Percentiles rank a stretch among this genome's conserved stretches.
phyloP scores from a whole-genome alignment of 2,113 vertebrate genomes.

The Channa argus region DNA sequence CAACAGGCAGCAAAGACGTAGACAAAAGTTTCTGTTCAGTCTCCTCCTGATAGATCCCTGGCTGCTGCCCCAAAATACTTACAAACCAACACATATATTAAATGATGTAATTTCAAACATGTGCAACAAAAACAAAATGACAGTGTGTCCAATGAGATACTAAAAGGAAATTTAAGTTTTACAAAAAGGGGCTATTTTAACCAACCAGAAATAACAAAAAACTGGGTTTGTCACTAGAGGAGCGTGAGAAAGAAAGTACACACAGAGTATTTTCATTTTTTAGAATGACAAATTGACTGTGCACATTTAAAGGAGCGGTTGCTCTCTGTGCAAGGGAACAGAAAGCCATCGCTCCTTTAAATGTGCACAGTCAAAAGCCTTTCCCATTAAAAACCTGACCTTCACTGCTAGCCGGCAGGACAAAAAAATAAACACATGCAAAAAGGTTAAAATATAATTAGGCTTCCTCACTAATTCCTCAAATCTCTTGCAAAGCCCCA shows the following conservation, averaged over 20 bases:
- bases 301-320: slow-evolving; percentile 34
- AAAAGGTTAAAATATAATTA: slow-evolving; percentile 71
- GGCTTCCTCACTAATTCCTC: slow-evolving; percentile 59
- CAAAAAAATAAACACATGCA: slow-evolving; percentile 76
- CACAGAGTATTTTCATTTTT: slow-evolving; percentile 58
- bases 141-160: slow-evolving; percentile 55
- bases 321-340: background rate
- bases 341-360: background rate
- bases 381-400: slow-evolving; percentile 19
- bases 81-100: slow-evolving; percentile 70
- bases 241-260: slow-evolving; percentile 57
- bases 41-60: slow-evolving; percentile 77
- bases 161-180: slow-evolving; percentile 38
- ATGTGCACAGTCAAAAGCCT: no score
- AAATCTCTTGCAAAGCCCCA: slow-evolving; percentile 68
- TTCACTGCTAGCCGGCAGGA: slow-evolving; percentile 34
- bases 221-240: slow-evolving; percentile 34
- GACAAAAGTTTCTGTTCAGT: slow-evolving; percentile 80
- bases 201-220: background rate
- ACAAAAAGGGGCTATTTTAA: slow-evolving; percentile 7
- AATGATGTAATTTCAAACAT: slow-evolving; percentile 72
- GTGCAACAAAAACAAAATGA: slow-evolving; percentile 66
- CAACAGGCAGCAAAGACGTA: slow-evolving; percentile 75
- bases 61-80: slow-evolving; percentile 76
- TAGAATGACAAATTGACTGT: slow-evolving; percentile 58